Base-by-base conservation (phyloP, 2,113 vertebrate species). In the Megaceryle maxima region DNA sequence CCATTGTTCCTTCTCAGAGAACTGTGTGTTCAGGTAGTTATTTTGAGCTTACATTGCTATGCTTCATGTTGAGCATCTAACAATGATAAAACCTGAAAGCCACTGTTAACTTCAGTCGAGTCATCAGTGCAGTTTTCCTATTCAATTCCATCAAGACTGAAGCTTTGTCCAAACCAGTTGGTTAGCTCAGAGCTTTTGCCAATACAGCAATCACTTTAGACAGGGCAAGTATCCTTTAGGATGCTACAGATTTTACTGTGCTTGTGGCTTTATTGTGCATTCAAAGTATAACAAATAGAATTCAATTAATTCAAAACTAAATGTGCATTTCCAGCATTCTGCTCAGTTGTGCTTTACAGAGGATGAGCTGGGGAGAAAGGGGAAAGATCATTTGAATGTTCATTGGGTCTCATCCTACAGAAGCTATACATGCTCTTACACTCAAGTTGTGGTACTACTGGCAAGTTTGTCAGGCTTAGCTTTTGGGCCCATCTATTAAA, bases 21-120 rank as follows among this genome's bases (percentile, higher is more conserved):
- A 94, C 46, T 29, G 31, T 76, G 55, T 0, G 0, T 84, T 93
- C 73, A 50, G 25, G 72, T 44, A 83, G 83, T 84, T 96, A 90
- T 91, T 94, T 96, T 87, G 80, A 88, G 55, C 41, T 94, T 91
- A 22, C 18, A 7, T 72, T 80, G 46, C 75, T 67, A 31, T 55
- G 46, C 72, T 91, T 92, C 37, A 9, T 24, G n/a, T 41, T 91
- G 69, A 93, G 31, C 86, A 91, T 88, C 63, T 86, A 92, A 95
- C 41, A 25, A 21, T 91, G 94, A 90, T 95, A 90, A 85, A 92
- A 91, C 62, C 69, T 85, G 94, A 96, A 96, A 91, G 83, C 62
- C 1, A 0, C 48, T 84, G 44, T 83, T 94, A 83, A 68, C 82
- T 75, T 84, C 62, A 64, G 67, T 62, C 22, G 56, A 79, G 29